Percentiles rank a stretch among this genome's conserved stretches.
Evolutionary conservation across 2,888 invertebrate genomes (phyloP).

Genomic region (Amiota minor): DNA sequence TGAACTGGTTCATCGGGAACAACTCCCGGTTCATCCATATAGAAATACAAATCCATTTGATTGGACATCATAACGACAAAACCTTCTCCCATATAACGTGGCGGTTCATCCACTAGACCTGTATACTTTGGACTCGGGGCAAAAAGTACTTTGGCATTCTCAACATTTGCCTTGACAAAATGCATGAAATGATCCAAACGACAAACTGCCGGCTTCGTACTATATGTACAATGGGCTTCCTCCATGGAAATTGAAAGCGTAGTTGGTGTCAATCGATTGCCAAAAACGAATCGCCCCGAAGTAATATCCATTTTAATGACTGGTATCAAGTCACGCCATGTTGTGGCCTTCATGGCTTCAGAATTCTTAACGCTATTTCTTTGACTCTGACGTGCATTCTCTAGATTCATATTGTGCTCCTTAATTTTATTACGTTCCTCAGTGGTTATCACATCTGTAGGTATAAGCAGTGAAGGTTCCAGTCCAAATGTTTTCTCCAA

Average conservation of each 20-base stretch:
- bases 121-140: constrained; percentile 97
- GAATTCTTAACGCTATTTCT: constrained; percentile 76
- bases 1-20: constrained; percentile 94
- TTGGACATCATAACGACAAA: constrained; percentile 97
- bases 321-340: constrained; percentile 96
- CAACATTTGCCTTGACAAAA: constrained; percentile 93
- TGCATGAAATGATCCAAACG: constrained; percentile 96
- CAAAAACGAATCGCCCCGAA: constrained; percentile 93
- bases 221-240: constrained; percentile 94
- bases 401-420: constrained; percentile 77
- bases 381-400: constrained; percentile 76
- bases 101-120: constrained; percentile 94
- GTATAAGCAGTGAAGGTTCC: constrained; percentile 82
- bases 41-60: constrained; percentile 94
- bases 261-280: constrained; percentile 94
- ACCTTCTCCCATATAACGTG: constrained; percentile 97
- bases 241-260: constrained; percentile 93
- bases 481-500: constrained; percentile 92
- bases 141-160: constrained; percentile 95
- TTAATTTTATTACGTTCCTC: constrained; percentile 76
- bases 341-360: constrained; percentile 88
- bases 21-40: constrained; percentile 94
- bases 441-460: constrained; percentile 76
- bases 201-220: constrained; percentile 95
- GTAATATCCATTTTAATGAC: constrained; percentile 96